Evolutionary conservation across 2,113 vertebrate species (phyloP), one percentile per base, ranked within the genome.

Genomic region (Nannospalax galili): DNA sequence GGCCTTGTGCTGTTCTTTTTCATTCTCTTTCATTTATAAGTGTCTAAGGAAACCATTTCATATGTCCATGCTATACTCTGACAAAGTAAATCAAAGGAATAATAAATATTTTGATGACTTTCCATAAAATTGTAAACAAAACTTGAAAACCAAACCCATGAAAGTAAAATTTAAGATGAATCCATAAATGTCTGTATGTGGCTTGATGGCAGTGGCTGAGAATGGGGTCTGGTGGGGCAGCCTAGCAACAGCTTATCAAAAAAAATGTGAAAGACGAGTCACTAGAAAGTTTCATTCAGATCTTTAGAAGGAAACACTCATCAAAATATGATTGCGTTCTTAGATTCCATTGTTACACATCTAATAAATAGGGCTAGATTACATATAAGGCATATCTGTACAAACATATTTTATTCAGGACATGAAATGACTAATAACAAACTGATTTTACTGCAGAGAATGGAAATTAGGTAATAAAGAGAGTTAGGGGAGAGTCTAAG

Each of bases 391-490:
- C 73, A 56, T 4, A 88, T 73, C 26, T 92, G 2, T 81, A 58
- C 26, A 69, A 82, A 84, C 5, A 73, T 9, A 5, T 81, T 79
- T 89, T 90, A 78, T 35, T 75, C 5, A 74, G 19, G 24, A 93
- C 40, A 91, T 93, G 48, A 96, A 90, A 75, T 86, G 37, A 93
- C 7, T 58, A 81, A 77, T 1, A 30, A 73, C 7, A 91, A 85
- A 69, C 35, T 65, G 56, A 90, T 65, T 69, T 86, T 88, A 28
- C 73, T 86, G 69, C 30, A 48, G 56, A 93, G 42, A 75, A 79
- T 16, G 92, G 56, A 92, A 79, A 65, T 58, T 90, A 81, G 74
- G 35, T 52, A 87, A 82, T 96, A n/a, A 92, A 75, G 37, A 94
- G 52, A 70, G 28, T 90, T 94, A 75, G 90, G 22, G 35, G 42